These are phyloP conservation scores for Alitta virens DNA, from an alignment of 2,888 invertebrate species.

Conservation along the genomic window DNA sequence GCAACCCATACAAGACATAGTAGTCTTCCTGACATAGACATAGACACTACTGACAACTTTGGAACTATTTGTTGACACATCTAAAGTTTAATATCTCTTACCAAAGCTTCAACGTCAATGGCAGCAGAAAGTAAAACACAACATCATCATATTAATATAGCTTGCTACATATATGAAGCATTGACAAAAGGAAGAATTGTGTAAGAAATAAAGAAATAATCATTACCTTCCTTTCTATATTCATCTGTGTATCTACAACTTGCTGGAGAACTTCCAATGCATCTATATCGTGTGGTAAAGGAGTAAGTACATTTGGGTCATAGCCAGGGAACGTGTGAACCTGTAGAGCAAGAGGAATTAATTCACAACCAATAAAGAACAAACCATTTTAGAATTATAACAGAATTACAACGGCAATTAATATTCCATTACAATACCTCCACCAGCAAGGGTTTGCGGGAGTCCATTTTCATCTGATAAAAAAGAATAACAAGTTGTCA, in stretches of 20 bases:
- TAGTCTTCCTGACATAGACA: too few relatives aligned
- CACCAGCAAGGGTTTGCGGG: slow-evolving; percentile 52
- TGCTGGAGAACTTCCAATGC: slow-evolving; percentile 42
- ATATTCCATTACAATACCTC: slow-evolving; percentile 38
- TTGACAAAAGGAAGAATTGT: too few relatives aligned
- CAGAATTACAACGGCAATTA: not conserved
- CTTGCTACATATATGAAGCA: too few relatives aligned
- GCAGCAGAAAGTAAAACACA: too few relatives aligned
- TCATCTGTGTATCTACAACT: slow-evolving; percentile 42
- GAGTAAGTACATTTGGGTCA: slow-evolving; percentile 45
- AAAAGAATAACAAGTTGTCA: not conserved
- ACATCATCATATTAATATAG: too few relatives aligned
- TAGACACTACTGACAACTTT: too few relatives aligned
- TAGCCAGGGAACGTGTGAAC: slow-evolving; percentile 52
- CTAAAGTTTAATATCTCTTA: too few relatives aligned
- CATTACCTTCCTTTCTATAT: slow-evolving; percentile 24
- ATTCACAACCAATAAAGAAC: not conserved
- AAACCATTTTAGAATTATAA: not conserved
- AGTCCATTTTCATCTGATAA: slow-evolving; percentile 40
- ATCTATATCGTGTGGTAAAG: slow-evolving; percentile 43
- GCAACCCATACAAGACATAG: too few relatives aligned
- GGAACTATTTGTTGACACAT: too few relatives aligned
- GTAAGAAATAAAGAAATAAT: too few relatives aligned
- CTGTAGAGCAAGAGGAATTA: too few relatives aligned
- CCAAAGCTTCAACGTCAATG: too few relatives aligned